Evolutionary conservation across 2,113 vertebrate genomes (phyloP), one percentile per base, ranked within the genome.

Genomic region (Psophia crepitans): DNA sequence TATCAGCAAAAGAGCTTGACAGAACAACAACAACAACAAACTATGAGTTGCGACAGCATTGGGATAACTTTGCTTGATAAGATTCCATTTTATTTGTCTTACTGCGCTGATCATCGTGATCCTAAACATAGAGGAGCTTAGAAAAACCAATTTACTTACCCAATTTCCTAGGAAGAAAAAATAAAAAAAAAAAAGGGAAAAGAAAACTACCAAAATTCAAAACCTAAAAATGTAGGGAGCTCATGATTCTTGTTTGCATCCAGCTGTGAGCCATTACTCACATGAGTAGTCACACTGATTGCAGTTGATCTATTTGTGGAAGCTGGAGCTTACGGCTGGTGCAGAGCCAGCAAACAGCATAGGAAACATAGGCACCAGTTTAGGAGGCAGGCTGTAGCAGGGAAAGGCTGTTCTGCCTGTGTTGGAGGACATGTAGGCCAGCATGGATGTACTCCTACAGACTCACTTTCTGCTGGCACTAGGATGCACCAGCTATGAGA

Each of bases 261-360:
- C 92, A 94, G 73, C 92, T 95, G 92, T 81, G 92, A 97, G 88
- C 76, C 80, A 92, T 96, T 96, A 96, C 83, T 94, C 89, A 95
- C 94, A 93, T 84, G 90, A 96, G 88, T 48, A 78, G 92, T 86
- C 86, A 84, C 51, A 86, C 39, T 96, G 96, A 96, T 93, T 96
- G 90, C 63, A 2, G 76, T 78, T 44, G 79, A 58, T 84, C 63
- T 96, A 78, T 95, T 96, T 95, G 95, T 86, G 83, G 95, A 92
- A 75, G 60, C 69, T 81, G 60, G 60, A 92, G 66, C 58, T 85
- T 41, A 58, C 2, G 21, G 18, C 63, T 91, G 87, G 58, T 92
- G 51, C 23, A 86, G 61, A 89, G 73, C 43, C 64, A 93, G 60
- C 27, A 89, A 54, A 84, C 1, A 4, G 17, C 64, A 51, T 15